Conservation (phyloP, 2,797 vertebrate genomes). For the Fratercula arctica region DNA sequence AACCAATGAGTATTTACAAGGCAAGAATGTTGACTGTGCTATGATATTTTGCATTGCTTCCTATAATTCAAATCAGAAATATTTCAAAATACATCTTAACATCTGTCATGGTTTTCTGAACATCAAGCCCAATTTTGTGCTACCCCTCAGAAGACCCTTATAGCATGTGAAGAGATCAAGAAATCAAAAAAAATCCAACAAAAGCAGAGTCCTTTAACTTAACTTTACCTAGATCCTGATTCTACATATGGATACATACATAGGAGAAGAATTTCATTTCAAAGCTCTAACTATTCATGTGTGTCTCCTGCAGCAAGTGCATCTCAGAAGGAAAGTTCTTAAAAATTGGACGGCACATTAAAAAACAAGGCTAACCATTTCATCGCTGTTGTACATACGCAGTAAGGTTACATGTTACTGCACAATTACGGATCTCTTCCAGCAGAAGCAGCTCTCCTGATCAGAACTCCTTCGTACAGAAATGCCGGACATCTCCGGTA, state of each 20-base stretch:
- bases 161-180: not conserved
- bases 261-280: not conserved
- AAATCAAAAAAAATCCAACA: not conserved
- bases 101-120: not conserved
- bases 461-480: not conserved
- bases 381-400: fast-evolving
- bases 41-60: not conserved
- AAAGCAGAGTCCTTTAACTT: not conserved
- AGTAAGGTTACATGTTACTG: not conserved
- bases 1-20: not conserved
- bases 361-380: not conserved
- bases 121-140: not conserved
- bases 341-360: not conserved
- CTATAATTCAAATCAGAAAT: not conserved
- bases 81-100: not conserved
- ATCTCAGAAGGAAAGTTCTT: not conserved
- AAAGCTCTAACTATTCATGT: not conserved
- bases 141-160: not conserved
- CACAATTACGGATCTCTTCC: not conserved
- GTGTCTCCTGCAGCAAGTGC: not conserved
- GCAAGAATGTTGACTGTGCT: not conserved
- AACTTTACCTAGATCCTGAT: not conserved
- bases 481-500: not conserved
- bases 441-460: not conserved
- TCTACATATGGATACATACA: not conserved